phyloP scores from a whole-genome alignment of 2,797 vertebrate genomes.

The Sciurus vulgaris region DNA sequence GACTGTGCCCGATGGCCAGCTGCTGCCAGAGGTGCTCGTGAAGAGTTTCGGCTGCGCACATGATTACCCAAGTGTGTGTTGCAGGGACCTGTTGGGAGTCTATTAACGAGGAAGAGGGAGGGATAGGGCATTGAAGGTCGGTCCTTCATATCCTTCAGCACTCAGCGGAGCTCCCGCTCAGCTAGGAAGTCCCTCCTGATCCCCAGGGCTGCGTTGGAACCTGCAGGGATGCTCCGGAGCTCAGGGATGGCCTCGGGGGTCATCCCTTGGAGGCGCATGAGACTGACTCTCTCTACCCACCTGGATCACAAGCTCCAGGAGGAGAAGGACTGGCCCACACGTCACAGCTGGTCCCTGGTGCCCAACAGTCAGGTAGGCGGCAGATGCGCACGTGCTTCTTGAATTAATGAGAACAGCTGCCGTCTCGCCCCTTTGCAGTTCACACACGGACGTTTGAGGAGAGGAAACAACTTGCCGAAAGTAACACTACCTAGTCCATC shows the following conservation, averaged over 20 bases:
- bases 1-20: not conserved
- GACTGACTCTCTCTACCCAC: not conserved
- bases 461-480: not conserved
- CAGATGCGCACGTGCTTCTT: not conserved
- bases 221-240: not conserved
- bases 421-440: not conserved
- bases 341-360: not conserved
- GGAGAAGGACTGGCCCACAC: not conserved
- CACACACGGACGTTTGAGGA: not conserved
- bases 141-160: not conserved
- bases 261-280: not conserved
- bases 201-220: not conserved
- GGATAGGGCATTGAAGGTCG: too few species aligned
- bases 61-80: not conserved
- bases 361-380: not conserved
- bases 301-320: too few species aligned
- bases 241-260: not conserved
- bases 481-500: not conserved
- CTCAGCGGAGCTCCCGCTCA: not conserved
- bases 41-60: not conserved
- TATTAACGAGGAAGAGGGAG: not conserved
- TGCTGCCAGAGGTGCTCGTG: not conserved
- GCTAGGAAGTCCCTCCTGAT: not conserved
- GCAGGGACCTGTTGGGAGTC: not conserved
- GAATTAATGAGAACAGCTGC: not conserved